A percentile compares a stretch with the other conserved stretches of the same genome.
These are phyloP conservation scores for Mola mola DNA, from an alignment of 2,113 vertebrate genomes.

Conservation along the genomic window DNA sequence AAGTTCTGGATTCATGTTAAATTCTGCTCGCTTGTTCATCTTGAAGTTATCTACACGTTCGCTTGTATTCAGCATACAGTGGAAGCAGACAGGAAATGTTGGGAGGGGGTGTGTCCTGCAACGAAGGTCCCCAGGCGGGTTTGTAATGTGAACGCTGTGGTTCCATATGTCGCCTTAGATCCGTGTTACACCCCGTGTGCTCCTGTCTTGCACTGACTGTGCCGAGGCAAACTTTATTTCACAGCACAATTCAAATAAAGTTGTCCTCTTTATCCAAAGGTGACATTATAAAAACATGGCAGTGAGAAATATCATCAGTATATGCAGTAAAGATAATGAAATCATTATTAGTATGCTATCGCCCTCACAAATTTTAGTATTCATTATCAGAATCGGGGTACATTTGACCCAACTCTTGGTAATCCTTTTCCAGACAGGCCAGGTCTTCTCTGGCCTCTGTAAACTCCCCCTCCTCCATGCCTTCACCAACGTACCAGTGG, in stretches of 20 bases:
- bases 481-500: constrained; percentile 92
- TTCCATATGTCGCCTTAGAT: no score
- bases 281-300: neutral
- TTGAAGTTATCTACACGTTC: neutral
- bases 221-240: constrained; percentile 17
- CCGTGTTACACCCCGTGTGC: no score
- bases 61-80: neutral
- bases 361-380: constrained; percentile 70
- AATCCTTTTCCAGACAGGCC: constrained; percentile 89
- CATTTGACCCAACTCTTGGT: constrained; percentile 83
- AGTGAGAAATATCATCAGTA: constrained; percentile 6
- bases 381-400: constrained; percentile 82
- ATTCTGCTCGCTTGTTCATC: neutral
- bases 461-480: constrained; percentile 92
- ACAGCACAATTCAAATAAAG: constrained; percentile 11
- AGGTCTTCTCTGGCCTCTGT: constrained; percentile 88
- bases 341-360: no score
- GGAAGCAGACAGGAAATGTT: constrained; percentile 18
- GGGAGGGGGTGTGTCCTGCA: neutral
- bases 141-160: no score
- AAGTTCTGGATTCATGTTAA: no score
- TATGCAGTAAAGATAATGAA: neutral
- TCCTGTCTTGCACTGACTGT: no score
- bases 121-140: no score
- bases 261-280: neutral